phyloP scores from a whole-genome alignment of 30 jellyfish, hydroid and myxozoan genomes.

The Aurelia aurita region DNA sequence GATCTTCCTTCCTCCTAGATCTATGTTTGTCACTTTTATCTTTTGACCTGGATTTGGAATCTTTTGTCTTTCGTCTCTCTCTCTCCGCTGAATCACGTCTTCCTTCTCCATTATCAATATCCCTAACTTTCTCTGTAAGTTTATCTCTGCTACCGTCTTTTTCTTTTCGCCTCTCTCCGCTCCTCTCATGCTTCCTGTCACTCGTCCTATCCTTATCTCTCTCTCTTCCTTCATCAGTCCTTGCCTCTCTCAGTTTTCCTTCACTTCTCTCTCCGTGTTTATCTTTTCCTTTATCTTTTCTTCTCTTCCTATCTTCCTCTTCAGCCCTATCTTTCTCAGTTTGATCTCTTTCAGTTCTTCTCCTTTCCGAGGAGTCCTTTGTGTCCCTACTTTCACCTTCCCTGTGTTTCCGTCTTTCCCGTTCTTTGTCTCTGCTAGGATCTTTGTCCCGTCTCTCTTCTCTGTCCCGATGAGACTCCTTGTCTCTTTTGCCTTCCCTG shows the following conservation, averaged over 20 bases:
- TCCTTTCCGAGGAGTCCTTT: not conserved
- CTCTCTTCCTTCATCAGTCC: not conserved
- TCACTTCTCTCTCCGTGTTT: constrained; percentile 8
- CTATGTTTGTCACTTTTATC: not conserved
- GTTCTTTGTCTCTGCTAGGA: not conserved
- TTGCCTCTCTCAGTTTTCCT: not conserved
- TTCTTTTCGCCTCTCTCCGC: constrained; percentile 32
- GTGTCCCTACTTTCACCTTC: constrained; percentile 31
- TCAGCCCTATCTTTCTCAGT: constrained; percentile 7
- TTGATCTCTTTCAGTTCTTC: constrained; percentile 26
- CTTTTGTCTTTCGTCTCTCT: not conserved
- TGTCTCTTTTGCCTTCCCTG: not conserved
- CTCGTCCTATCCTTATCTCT: not conserved
- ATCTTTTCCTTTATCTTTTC: constrained; percentile 1
- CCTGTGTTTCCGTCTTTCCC: constrained; percentile 19
- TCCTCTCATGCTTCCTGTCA: constrained; percentile 32
- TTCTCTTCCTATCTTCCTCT: constrained; percentile 25
- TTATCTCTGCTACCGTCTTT: constrained; percentile 10
- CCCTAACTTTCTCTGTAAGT: not conserved
- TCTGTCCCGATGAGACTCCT: not conserved
- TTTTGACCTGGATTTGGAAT: not conserved
- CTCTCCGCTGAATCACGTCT: too few relatives aligned
- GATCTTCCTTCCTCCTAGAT: too few relatives aligned
- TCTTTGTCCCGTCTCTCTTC: too few relatives aligned
- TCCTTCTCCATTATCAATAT: not conserved